These are phyloP conservation scores for Galaxias olidus DNA, from an alignment of 2,797 vertebrate species.

Conservation along the genomic window DNA sequence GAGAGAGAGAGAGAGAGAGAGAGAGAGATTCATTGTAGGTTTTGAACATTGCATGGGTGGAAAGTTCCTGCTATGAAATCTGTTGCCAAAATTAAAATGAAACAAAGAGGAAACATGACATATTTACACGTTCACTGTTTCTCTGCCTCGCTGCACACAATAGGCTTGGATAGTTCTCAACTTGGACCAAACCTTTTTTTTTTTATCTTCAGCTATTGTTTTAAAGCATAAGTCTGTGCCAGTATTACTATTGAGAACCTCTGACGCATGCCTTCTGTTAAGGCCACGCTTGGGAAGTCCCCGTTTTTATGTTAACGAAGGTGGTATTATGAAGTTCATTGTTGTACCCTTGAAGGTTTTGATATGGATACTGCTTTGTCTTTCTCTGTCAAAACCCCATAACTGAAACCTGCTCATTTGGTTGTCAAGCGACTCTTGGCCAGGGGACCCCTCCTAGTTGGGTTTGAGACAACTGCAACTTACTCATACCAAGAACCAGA, in stretches of 20 bases:
- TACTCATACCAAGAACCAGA: slow-evolving; percentile 73
- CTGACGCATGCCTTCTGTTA: slow-evolving; percentile 44
- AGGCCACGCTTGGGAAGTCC: slow-evolving; percentile 40
- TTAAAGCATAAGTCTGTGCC: slow-evolving; percentile 65
- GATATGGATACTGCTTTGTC: slow-evolving; percentile 36
- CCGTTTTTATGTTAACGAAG: slow-evolving; percentile 52
- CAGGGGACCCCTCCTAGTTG: slow-evolving; percentile 28
- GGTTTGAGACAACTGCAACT: slow-evolving; percentile 48
- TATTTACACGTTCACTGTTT: slow-evolving; percentile 62
- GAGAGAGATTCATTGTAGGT: slow-evolving; percentile 41
- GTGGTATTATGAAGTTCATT: slow-evolving; percentile 59
- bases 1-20: slow-evolving; percentile 44
- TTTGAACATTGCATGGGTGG: slow-evolving; percentile 40
- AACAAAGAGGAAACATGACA: slow-evolving; percentile 54
- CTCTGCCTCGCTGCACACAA: slow-evolving; percentile 49
- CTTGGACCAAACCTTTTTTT: slow-evolving; percentile 67
- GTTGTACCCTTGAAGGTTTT: slow-evolving; percentile 31
- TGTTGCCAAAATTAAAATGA: slow-evolving; percentile 71
- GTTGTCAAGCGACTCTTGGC: slow-evolving; percentile 64
- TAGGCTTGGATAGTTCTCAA: slow-evolving; percentile 60
- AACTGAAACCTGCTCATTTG: slow-evolving; percentile 59
- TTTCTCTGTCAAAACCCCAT: slow-evolving; percentile 41
- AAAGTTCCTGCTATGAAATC: slow-evolving; percentile 55
- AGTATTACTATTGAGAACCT: slow-evolving; percentile 71
- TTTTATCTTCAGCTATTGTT: slow-evolving; percentile 50